Evolutionary conservation across 2,797 vertebrate species (phyloP).

Genomic region (Setipinna tenuifilis): DNA sequence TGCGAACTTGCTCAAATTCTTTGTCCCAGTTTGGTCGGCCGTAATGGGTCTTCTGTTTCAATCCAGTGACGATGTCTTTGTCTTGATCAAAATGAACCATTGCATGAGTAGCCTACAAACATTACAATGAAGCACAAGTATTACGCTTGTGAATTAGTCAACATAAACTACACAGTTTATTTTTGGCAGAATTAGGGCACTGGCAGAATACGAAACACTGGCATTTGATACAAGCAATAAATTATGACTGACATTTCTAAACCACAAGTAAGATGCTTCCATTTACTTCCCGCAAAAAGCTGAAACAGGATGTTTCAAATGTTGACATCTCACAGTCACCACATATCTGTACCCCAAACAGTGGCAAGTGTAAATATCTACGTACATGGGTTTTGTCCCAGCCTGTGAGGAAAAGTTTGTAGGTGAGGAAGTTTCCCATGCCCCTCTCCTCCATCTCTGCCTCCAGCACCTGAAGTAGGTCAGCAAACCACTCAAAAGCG

Average conservation of each 20-base stretch:
- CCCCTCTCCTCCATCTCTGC: constrained; percentile 88
- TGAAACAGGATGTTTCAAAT: background rate
- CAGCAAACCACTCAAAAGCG: constrained; percentile 92
- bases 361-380: constrained; percentile 32
- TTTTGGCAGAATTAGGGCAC: background rate
- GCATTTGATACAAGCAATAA: background rate
- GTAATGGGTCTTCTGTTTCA: constrained; percentile 90
- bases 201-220: background rate
- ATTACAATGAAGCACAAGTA: background rate
- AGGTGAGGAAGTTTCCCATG: constrained; percentile 87
- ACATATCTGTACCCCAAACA: background rate
- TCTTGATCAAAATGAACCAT: constrained; percentile 79
- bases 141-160: background rate
- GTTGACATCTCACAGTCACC: background rate
- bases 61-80: constrained; percentile 84
- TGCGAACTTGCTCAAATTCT: constrained; percentile 85
- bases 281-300: background rate
- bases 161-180: background rate
- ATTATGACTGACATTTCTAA: too few species aligned
- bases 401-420: constrained; percentile 88
- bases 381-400: constrained; percentile 85
- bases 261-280: background rate
- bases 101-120: constrained; percentile 76
- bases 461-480: constrained; percentile 87
- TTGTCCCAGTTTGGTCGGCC: constrained; percentile 89